phyloP scores from a whole-genome alignment of 2,113 vertebrate genomes.

The Motacilla tschutschensis region DNA sequence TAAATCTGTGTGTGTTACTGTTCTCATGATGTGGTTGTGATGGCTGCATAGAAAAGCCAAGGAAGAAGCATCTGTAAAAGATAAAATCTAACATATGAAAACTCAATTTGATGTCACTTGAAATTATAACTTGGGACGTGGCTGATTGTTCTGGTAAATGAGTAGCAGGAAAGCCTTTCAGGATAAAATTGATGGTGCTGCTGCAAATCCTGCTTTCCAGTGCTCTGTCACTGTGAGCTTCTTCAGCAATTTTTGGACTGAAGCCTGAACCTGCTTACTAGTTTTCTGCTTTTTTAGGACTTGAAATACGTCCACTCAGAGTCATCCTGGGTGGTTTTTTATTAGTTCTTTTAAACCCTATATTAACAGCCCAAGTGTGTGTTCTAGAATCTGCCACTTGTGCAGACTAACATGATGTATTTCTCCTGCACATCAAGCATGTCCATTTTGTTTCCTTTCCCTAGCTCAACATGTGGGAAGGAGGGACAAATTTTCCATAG shows the following conservation, averaged over 20 bases:
- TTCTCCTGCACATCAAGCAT: not conserved
- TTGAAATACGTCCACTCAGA: not conserved
- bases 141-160: not conserved
- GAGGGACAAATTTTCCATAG: not conserved
- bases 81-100: not conserved
- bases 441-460: not conserved
- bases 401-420: not conserved
- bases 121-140: not conserved
- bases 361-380: not conserved
- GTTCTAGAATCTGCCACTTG: not conserved
- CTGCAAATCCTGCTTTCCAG: not conserved
- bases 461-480: not conserved
- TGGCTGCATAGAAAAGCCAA: not conserved
- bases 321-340: not conserved
- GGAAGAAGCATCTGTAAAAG: not conserved
- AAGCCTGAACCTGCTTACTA: not conserved
- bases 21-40: not conserved
- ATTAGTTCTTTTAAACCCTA: not conserved
- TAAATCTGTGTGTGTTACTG: not conserved
- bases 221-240: not conserved
- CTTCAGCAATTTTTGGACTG: not conserved
- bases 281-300: not conserved
- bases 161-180: not conserved
- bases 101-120: not conserved
- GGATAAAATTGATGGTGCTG: not conserved